Conservation (phyloP, 2,888 invertebrate genomes). For the Cephus runcator region DNA sequence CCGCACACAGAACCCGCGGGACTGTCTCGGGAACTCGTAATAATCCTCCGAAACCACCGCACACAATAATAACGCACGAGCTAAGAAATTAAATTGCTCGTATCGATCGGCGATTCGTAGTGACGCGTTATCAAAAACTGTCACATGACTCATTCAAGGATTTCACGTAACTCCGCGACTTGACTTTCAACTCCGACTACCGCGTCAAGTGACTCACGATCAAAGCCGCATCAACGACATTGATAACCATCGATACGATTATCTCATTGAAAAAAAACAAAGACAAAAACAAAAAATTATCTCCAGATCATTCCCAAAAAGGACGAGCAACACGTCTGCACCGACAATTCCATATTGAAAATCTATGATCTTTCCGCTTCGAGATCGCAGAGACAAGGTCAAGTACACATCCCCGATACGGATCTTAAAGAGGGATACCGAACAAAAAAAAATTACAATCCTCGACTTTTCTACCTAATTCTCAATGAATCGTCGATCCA, state of each 20-base stretch:
- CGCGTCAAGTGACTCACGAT: background rate
- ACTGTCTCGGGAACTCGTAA: constrained; percentile 12
- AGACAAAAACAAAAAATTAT: background rate
- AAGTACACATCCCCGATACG: background rate
- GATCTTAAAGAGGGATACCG: background rate
- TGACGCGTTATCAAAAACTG: background rate
- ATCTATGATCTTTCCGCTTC: background rate
- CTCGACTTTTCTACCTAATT: background rate
- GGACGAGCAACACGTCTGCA: background rate
- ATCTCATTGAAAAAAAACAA: background rate
- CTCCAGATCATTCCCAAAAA: background rate
- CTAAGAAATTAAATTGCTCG: background rate
- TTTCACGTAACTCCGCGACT: background rate
- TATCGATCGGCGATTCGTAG: background rate
- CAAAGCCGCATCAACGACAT: background rate
- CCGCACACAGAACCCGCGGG: constrained; percentile 21
- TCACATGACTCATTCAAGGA: background rate
- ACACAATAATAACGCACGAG: background rate
- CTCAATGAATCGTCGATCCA: background rate
- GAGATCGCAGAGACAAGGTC: background rate
- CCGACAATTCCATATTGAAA: background rate
- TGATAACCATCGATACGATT: background rate
- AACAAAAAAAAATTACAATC: background rate
- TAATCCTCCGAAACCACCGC: background rate
- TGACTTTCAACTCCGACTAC: background rate